phyloP scores from a whole-genome alignment of 2,113 vertebrate genomes.

The Talpa occidentalis region DNA sequence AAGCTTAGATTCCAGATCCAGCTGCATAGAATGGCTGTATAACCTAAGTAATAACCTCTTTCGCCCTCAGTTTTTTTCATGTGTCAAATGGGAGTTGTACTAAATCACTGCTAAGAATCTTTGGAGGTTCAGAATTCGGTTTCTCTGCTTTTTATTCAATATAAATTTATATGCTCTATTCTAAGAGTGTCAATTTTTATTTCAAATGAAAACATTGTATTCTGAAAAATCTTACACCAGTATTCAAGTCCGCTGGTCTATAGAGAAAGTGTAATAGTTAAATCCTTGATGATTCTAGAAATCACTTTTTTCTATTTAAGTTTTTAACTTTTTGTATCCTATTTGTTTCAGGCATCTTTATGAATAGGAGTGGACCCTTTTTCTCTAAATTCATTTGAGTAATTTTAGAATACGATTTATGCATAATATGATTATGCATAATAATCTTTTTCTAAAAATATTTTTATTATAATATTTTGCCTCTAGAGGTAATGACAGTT shows the following conservation, averaged over 20 bases:
- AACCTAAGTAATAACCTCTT: not conserved
- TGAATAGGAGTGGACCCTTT: constrained; percentile 28
- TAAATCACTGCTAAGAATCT: constrained; percentile 1
- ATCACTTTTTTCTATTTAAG: not conserved
- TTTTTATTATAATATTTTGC: constrained; percentile 61
- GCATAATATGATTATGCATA: too few relatives aligned
- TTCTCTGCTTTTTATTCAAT: constrained; percentile 47
- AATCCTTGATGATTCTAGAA: not conserved
- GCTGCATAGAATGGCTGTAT: not conserved
- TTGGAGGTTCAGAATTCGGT: constrained; percentile 27
- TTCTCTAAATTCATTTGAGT: constrained; percentile 37
- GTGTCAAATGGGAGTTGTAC: not conserved
- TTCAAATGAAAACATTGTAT: constrained; percentile 23
- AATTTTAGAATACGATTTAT: constrained; percentile 52
- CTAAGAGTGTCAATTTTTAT: constrained; percentile 43
- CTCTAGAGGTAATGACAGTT: constrained; percentile 34
- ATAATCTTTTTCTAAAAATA: constrained; percentile 67
- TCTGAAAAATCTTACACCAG: not conserved
- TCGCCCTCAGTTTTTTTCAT: not conserved
- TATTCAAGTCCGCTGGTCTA: not conserved
- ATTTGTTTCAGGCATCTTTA: constrained; percentile 40
- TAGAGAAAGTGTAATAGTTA: constrained; percentile 7
- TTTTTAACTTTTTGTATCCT: not conserved
- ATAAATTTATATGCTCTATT: not conserved
- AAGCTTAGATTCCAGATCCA: not conserved